phyloP scores from a whole-genome alignment of 2,797 vertebrate species.

The Sebastes ruberrimus region DNA sequence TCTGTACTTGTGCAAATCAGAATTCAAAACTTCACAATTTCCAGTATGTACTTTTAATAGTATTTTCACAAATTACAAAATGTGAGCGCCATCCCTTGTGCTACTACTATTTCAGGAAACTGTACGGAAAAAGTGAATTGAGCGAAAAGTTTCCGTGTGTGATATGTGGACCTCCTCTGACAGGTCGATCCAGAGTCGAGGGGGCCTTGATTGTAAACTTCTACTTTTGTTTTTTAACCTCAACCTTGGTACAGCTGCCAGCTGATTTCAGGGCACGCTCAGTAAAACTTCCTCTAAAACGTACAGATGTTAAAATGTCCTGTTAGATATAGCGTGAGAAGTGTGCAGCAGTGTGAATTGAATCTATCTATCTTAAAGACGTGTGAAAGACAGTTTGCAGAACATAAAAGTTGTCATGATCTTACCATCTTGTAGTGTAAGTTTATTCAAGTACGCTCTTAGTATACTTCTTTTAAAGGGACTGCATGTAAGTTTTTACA shows the following conservation, averaged over 20 bases:
- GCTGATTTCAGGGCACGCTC: too few species aligned
- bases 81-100: not conserved
- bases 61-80: not conserved
- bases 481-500: too few species aligned
- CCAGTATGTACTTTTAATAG: not conserved
- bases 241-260: not conserved
- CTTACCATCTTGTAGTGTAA: too few species aligned
- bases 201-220: not conserved
- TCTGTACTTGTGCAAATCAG: not conserved
- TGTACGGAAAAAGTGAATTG: not conserved
- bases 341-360: not conserved
- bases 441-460: too few species aligned
- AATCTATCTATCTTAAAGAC: not conserved
- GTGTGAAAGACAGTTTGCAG: not conserved
- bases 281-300: not conserved
- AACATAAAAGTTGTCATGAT: not conserved
- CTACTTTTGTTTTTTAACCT: slow-evolving; percentile 2
- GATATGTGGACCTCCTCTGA: not conserved
- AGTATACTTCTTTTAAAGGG: too few species aligned
- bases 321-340: not conserved
- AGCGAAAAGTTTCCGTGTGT: not conserved
- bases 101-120: not conserved
- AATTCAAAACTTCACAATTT: not conserved
- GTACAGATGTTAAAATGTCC: not conserved
- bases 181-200: not conserved